Conservation (phyloP, 2,113 vertebrate genomes). For the Acinonyx jubatus region DNA sequence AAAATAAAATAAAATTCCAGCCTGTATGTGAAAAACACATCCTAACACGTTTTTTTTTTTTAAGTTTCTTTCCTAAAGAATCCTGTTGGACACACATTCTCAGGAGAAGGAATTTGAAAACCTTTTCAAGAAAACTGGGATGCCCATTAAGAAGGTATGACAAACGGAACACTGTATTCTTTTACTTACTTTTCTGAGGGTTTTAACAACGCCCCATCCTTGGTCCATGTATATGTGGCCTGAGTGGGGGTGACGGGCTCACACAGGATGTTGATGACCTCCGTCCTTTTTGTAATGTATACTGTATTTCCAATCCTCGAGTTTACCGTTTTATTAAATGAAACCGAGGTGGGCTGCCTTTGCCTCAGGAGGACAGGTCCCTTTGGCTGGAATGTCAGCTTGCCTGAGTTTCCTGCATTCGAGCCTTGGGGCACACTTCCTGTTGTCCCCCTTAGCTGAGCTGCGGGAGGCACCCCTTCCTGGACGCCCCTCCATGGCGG, state of each 20-base stretch:
- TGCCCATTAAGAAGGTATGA: neutral
- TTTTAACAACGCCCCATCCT: constrained; percentile 87
- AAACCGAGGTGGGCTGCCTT: constrained; percentile 81
- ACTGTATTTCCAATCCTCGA: constrained; percentile 86
- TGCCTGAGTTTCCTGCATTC: constrained; percentile 62
- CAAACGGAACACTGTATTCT: neutral
- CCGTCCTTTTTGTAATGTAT: constrained; percentile 88
- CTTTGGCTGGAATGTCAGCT: constrained; percentile 70
- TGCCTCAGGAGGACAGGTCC: constrained; percentile 85
- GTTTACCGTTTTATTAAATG: constrained; percentile 88
- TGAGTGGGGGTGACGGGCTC: constrained; percentile 77
- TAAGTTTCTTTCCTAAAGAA: neutral
- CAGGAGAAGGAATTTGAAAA: constrained; percentile 68
- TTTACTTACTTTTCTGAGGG: constrained; percentile 87
- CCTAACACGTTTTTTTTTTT: neutral
- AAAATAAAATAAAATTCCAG: neutral
- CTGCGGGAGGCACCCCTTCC: constrained; percentile 68
- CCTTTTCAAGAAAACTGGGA: neutral
- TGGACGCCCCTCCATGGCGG: constrained; percentile 78
- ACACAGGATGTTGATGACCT: constrained; percentile 87
- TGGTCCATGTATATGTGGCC: constrained; percentile 90
- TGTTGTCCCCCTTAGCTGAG: constrained; percentile 75
- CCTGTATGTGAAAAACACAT: neutral
- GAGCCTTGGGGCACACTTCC: constrained; percentile 81
- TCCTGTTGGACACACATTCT: neutral